Conservation (phyloP, 2,113 vertebrate genomes). For the Eretmochelys imbricata region DNA sequence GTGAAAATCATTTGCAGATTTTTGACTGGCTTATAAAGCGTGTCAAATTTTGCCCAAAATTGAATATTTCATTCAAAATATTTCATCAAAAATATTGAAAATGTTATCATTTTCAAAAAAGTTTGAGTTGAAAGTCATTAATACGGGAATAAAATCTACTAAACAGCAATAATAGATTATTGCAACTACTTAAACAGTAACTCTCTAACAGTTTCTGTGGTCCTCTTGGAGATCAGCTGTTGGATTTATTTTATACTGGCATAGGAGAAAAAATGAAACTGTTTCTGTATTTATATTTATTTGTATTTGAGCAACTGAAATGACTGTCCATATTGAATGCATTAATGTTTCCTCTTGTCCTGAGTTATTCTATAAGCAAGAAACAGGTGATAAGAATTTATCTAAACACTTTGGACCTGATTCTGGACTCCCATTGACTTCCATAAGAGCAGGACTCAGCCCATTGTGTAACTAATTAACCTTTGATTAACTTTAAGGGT, state of each 20-base stretch:
- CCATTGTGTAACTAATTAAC: not conserved
- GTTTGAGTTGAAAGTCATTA: not conserved
- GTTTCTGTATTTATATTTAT: not conserved
- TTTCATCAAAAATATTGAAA: not conserved
- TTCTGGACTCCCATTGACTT: not conserved
- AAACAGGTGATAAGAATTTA: accelerated
- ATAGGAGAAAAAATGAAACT: not conserved
- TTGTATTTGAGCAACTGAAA: not conserved
- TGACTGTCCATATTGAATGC: not conserved
- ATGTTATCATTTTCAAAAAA: not conserved
- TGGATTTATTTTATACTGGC: not conserved
- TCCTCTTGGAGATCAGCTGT: not conserved
- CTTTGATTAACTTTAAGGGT: not conserved
- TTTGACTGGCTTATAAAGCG: not conserved
- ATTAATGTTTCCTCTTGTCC: not conserved
- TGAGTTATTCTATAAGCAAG: not conserved
- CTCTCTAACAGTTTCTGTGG: not conserved
- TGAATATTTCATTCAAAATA: not conserved
- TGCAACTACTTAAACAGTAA: not conserved
- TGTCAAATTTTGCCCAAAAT: not conserved
- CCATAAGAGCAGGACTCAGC: not conserved
- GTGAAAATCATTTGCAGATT: not conserved
- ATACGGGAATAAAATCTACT: not conserved
- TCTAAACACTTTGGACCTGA: not conserved
- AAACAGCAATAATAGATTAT: not conserved